Percentiles rank a stretch among this genome's conserved stretches.
Conservation (phyloP, 2,888 invertebrate genomes). For the Cantharis nigra region DNA sequence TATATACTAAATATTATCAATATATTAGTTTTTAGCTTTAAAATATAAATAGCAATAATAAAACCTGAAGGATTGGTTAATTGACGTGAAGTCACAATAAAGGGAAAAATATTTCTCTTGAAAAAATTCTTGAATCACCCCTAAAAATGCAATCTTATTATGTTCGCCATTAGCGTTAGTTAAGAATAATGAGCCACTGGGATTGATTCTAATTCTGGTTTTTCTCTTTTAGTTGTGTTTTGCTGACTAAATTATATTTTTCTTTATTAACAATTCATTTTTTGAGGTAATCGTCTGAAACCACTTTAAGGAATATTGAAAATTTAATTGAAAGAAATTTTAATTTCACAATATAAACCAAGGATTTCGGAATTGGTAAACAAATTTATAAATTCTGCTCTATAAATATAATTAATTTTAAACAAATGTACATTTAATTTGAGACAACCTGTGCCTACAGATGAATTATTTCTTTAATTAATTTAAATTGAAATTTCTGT, state of each 20-base stretch:
- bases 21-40: too few relatives aligned
- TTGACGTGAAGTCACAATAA: background rate
- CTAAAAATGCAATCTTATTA: background rate
- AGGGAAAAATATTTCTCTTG: background rate
- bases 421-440: background rate
- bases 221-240: background rate
- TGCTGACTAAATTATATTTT: background rate
- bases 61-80: background rate
- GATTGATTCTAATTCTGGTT: background rate
- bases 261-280: background rate
- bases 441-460: background rate
- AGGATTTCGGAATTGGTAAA: background rate
- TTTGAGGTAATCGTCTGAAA: background rate
- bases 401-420: background rate
- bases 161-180: background rate
- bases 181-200: background rate
- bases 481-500: constrained; percentile 3
- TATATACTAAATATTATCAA: too few relatives aligned
- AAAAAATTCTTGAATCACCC: background rate
- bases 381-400: background rate
- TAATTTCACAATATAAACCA: background rate
- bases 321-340: background rate
- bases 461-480: background rate
- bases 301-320: background rate
- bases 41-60: background rate